Percentiles rank a stretch among this genome's conserved stretches.
phyloP scores from a whole-genome alignment of 2,888 invertebrate species.

The Keiferia lycopersicella region DNA sequence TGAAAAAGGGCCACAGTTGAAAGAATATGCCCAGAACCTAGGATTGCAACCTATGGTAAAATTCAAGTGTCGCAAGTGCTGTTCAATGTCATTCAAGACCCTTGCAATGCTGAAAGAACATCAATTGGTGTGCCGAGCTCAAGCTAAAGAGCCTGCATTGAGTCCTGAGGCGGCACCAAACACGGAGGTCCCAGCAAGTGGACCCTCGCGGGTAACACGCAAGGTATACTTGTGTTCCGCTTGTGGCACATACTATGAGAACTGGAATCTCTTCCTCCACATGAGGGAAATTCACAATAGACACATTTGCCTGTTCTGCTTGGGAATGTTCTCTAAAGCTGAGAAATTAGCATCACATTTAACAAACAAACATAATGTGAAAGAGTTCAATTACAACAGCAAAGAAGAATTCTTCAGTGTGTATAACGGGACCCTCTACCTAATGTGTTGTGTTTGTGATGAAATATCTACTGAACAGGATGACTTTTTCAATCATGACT shows the following conservation, averaged over 20 bases:
- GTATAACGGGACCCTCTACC: constrained; percentile 85
- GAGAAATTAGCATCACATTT: constrained; percentile 90
- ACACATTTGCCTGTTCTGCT: constrained; percentile 91
- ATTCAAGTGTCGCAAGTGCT: constrained; percentile 88
- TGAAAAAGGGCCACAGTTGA: constrained; percentile 68
- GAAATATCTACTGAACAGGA: constrained; percentile 88
- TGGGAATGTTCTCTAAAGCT: constrained; percentile 90
- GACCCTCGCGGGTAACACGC: constrained; percentile 84
- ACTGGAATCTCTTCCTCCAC: constrained; percentile 92
- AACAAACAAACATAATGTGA: constrained; percentile 88
- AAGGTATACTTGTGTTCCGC: constrained; percentile 91
- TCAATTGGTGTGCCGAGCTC: constrained; percentile 82
- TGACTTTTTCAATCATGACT: constrained; percentile 88
- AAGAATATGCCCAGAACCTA: constrained; percentile 87
- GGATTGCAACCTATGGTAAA: constrained; percentile 87
- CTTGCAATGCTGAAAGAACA: constrained; percentile 86
- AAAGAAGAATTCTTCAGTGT: constrained; percentile 85
- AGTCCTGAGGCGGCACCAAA: constrained; percentile 64
- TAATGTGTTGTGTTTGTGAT: constrained; percentile 91
- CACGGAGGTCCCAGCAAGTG: constrained; percentile 59
- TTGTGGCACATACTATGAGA: constrained; percentile 92
- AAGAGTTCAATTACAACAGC: constrained; percentile 85
- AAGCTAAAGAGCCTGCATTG: constrained; percentile 66
- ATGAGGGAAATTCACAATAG: constrained; percentile 91
- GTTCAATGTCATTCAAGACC: constrained; percentile 84